phyloP scores from a whole-genome alignment of 2,797 vertebrate genomes.

The Sebastes glaucus region DNA sequence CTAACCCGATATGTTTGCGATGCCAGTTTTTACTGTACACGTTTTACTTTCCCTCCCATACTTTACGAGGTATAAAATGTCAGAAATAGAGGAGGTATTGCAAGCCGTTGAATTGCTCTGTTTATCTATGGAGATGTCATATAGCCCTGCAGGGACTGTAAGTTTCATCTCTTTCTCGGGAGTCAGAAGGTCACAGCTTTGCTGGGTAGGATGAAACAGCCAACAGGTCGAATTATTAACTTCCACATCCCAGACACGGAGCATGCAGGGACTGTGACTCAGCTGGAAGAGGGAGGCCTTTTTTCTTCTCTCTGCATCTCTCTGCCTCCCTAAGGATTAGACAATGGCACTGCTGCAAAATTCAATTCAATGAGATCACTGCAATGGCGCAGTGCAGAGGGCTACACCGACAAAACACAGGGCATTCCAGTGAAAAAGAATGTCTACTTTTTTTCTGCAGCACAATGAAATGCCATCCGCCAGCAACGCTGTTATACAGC shows the following conservation, averaged over 20 bases:
- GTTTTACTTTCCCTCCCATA: background rate
- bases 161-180: slow-evolving; percentile 31
- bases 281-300: slow-evolving; percentile 3
- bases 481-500: background rate
- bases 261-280: slow-evolving; percentile 14
- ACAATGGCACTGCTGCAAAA: background rate
- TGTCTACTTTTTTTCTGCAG: background rate
- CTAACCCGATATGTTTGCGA: background rate
- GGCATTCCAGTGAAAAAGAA: background rate
- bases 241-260: slow-evolving; percentile 22
- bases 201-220: slow-evolving; percentile 29
- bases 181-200: slow-evolving; percentile 46
- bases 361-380: background rate
- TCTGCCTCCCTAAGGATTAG: background rate
- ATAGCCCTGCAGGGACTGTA: slow-evolving; percentile 2
- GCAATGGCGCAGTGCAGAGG: background rate
- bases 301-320: slow-evolving; percentile 23
- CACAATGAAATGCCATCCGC: background rate
- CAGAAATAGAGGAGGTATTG: background rate
- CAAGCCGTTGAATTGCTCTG: background rate
- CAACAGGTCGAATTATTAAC: slow-evolving; percentile 45
- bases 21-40: background rate
- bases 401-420: background rate
- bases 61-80: background rate
- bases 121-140: slow-evolving; percentile 12